phyloP scores from a whole-genome alignment of 2,797 vertebrate genomes.

The Clarias laeviceps region DNA sequence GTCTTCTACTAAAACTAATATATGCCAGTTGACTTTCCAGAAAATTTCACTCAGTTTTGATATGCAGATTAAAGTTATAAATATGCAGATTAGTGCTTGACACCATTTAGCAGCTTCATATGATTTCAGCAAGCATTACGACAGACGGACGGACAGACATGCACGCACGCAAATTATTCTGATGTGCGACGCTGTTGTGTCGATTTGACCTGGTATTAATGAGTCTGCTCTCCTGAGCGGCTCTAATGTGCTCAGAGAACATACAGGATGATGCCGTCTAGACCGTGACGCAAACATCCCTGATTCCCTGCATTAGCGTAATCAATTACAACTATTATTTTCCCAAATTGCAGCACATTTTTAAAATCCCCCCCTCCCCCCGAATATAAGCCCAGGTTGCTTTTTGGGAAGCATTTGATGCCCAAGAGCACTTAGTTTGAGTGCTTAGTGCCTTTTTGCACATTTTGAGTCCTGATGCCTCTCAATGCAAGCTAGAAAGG shows the following conservation, averaged over 20 bases:
- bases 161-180: not conserved
- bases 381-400: not conserved
- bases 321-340: constrained; percentile 27
- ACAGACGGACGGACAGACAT: not conserved
- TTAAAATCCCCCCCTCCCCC: constrained; percentile 7
- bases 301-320: constrained; percentile 17
- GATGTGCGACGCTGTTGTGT: not conserved
- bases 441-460: not conserved
- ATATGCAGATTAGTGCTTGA: constrained; percentile 13
- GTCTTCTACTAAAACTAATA: not conserved
- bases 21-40: not conserved
- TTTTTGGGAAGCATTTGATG: not conserved
- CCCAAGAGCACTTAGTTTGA: constrained; percentile 5
- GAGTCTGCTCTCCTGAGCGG: constrained; percentile 45
- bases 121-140: not conserved
- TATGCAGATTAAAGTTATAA: constrained; percentile 15
- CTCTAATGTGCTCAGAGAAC: constrained; percentile 64
- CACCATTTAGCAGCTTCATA: not conserved
- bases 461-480: constrained; percentile 4
- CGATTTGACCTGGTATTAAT: constrained; percentile 25
- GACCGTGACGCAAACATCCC: constrained; percentile 54
- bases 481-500: not conserved
- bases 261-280: constrained; percentile 52
- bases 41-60: not conserved
- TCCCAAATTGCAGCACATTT: constrained; percentile 31